phyloP scores from a whole-genome alignment of 2,888 invertebrate genomes.

The Eurois occulta region DNA sequence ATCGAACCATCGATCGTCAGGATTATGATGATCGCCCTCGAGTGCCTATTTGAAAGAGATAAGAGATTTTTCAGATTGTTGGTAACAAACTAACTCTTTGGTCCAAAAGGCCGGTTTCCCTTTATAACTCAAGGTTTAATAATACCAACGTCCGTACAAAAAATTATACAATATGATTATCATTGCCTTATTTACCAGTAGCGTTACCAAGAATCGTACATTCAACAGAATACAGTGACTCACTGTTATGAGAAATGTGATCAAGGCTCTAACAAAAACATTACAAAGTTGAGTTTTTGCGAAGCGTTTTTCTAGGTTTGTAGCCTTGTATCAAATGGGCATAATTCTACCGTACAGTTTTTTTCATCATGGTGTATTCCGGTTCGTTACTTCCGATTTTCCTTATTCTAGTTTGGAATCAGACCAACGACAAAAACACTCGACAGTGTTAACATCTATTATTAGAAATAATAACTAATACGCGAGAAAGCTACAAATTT shows the following conservation, averaged over 20 bases:
- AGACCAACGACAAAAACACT: neutral
- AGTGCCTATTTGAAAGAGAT: constrained; percentile 68
- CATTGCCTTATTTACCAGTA: constrained; percentile 40
- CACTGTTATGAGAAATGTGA: constrained; percentile 51
- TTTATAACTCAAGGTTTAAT: constrained; percentile 17
- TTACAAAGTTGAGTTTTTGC: constrained; percentile 14
- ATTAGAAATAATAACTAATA: constrained; percentile 1
- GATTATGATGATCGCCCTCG: constrained; percentile 69
- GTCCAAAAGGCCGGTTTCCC: neutral
- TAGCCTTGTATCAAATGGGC: constrained; percentile 5
- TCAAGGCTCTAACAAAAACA: constrained; percentile 47
- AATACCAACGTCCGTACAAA: constrained; percentile 18
- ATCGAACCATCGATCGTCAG: constrained; percentile 66
- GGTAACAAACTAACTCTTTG: neutral
- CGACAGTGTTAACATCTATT: neutral
- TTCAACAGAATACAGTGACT: constrained; percentile 49
- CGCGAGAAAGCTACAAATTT: constrained; percentile 21
- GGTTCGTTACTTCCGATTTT: constrained; percentile 4
- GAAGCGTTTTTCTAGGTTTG: constrained; percentile 31
- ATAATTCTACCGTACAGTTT: constrained; percentile 10
- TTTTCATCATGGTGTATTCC: neutral
- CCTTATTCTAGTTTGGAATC: neutral
- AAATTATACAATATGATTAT: constrained; percentile 30
- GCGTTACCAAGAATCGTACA: constrained; percentile 52
- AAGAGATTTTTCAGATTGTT: constrained; percentile 38